Evolutionary conservation across 2,888 invertebrate species (phyloP).

Genomic region (Brenthis ino): DNA sequence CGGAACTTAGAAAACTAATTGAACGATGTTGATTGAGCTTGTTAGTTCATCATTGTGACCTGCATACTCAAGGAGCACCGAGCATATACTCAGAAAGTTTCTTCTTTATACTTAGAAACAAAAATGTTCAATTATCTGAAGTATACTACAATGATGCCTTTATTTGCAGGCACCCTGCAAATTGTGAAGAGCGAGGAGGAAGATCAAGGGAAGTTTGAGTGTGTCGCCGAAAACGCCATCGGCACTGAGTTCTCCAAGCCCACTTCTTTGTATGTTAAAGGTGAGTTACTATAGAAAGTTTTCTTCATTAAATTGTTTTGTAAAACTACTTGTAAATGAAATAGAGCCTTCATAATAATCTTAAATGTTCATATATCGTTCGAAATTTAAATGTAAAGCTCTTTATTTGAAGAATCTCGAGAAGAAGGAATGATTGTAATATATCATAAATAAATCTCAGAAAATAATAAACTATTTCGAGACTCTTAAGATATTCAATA

Average conservation of each 20-base stretch:
- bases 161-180: constrained; percentile 89
- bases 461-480: too few species aligned
- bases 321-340: too few species aligned
- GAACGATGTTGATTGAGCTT: constrained; percentile 14
- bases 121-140: constrained; percentile 20
- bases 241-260: constrained; percentile 96
- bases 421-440: too few species aligned
- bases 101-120: constrained; percentile 11
- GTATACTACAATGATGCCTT: constrained; percentile 28
- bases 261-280: constrained; percentile 95
- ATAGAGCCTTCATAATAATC: too few species aligned
- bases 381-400: too few species aligned
- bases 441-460: too few species aligned
- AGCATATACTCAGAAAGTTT: constrained; percentile 15
- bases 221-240: constrained; percentile 95
- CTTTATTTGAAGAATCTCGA: too few species aligned
- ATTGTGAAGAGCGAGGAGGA: constrained; percentile 94
- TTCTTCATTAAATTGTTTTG: background rate
- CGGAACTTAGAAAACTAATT: constrained; percentile 1
- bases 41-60: constrained; percentile 18
- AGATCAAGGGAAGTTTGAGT: constrained; percentile 98
- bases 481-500: background rate
- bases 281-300: constrained; percentile 66
- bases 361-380: too few species aligned
- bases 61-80: constrained; percentile 19